Evolutionary conservation across 2,797 vertebrate genomes (phyloP), one percentile per base, ranked within the genome.

Genomic region (Fratercula arctica): DNA sequence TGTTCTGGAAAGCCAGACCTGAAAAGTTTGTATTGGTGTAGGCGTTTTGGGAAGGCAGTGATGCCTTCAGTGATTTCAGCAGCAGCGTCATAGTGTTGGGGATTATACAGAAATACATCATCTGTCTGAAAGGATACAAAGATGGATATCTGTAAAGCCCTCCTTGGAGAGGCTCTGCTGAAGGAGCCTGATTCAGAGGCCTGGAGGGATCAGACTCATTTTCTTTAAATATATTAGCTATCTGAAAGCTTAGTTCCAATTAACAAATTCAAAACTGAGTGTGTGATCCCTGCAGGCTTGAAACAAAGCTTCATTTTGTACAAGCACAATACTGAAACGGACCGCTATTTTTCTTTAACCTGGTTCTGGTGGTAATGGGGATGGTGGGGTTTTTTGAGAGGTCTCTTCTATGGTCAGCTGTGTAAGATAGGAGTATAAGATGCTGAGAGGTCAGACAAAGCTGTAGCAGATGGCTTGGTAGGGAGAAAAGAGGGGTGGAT

Each of bases 241-340:
- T 79, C 48, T 77, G 73, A 57, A 63, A 92, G 48, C 61, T 92
- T 87, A 26, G 26, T 81, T 89, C 85, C 46, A 91, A 12, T 95
- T 85, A 94, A 82, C 37, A 79, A 60, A 69, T 75, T 93, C 53
- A 50, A 19, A 91, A 68, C 76, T 54, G 41, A 66, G 26, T 15
- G 43, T 11, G 19, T 20, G 26, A 60, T 83, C 2, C 4, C 43
- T 14, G 66, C 41, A 39, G 73, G 46, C 73, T 81, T 41, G 61
- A 64, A 92, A 56, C n/a, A 68, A 84, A 89, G 33, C 61, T 85
- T 31, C 13, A 1, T 43, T 93, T 89, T 89, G 21, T 70, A 35
- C 24, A n/a, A 37, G 6, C 1, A 0, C 6, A 1, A 56, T 68
- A 6, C 73, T 59, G 57, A 78, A 74, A 53, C 12, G n/a, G 72